Conservation (phyloP, 2,113 vertebrate genomes). For the Ceratotherium simum region DNA sequence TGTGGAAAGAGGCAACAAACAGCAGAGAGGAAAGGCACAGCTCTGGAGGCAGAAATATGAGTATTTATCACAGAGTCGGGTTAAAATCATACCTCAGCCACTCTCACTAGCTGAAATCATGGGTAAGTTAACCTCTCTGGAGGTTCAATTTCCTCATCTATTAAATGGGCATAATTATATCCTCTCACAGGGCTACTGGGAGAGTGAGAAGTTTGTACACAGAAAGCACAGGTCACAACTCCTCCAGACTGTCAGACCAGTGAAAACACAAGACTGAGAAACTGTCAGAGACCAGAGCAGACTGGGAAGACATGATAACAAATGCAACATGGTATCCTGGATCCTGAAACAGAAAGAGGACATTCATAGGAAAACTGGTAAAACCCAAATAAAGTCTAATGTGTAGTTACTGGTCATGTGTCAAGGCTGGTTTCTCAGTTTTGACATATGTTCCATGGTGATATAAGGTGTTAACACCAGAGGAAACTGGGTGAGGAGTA, state of each 20-base stretch:
- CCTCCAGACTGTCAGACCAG: background rate
- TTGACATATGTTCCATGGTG: background rate
- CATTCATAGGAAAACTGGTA: background rate
- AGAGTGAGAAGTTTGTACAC: background rate
- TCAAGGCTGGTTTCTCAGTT: background rate
- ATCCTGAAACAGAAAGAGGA: background rate
- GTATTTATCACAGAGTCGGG: background rate
- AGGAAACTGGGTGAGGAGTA: background rate
- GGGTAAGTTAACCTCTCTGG: background rate
- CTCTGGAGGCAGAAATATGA: background rate
- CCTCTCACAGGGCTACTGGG: background rate
- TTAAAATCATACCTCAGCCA: background rate
- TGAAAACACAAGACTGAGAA: background rate
- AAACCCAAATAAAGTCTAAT: background rate
- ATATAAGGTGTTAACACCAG: background rate
- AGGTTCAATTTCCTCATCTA: background rate
- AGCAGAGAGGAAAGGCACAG: background rate
- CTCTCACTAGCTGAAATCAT: background rate
- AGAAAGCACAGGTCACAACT: background rate
- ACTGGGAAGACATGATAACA: background rate
- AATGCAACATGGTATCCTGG: background rate
- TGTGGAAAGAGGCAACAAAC: background rate
- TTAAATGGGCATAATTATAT: background rate
- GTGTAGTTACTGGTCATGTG: background rate
- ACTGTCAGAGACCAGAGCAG: background rate